These are phyloP conservation scores for Drosophila ustulata DNA, from an alignment of 2,888 invertebrate species.

Conservation along the genomic window DNA sequence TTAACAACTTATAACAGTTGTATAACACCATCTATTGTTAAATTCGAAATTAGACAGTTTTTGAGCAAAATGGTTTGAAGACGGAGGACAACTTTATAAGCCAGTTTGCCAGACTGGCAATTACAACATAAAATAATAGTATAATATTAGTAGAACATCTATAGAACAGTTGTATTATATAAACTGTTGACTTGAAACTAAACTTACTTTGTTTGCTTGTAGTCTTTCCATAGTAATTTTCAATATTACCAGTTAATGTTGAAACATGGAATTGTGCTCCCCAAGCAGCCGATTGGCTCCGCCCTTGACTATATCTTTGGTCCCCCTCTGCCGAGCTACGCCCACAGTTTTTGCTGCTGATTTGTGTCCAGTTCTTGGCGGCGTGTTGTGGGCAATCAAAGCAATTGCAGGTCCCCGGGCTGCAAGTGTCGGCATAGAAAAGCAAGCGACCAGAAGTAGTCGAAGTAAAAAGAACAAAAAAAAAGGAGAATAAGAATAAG, in stretches of 20 bases:
- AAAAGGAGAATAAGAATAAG: constrained; percentile 11
- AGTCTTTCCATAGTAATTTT: not conserved
- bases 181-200: not conserved
- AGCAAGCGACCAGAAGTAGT: constrained; percentile 25
- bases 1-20: no score
- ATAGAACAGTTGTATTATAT: not conserved
- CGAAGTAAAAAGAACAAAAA: constrained; percentile 2
- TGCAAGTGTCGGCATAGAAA: constrained; percentile 60
- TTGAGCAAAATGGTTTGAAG: no score
- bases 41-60: no score
- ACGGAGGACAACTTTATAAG: no score
- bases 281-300: not conserved
- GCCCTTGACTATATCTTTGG: not conserved
- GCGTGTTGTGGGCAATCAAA: constrained; percentile 74
- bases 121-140: not conserved
- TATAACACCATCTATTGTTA: no score
- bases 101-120: no score
- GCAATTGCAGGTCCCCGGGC: constrained; percentile 67
- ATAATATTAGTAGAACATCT: not conserved
- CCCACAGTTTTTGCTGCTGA: constrained; percentile 41
- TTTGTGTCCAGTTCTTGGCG: constrained; percentile 53
- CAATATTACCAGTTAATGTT: not conserved
- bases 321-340: constrained; percentile 24
- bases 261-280: not conserved
- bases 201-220: not conserved